These are phyloP conservation scores for Scolanthus callimorphus DNA, from an alignment of 92 coral and sea anemone species.

Conservation along the genomic window DNA sequence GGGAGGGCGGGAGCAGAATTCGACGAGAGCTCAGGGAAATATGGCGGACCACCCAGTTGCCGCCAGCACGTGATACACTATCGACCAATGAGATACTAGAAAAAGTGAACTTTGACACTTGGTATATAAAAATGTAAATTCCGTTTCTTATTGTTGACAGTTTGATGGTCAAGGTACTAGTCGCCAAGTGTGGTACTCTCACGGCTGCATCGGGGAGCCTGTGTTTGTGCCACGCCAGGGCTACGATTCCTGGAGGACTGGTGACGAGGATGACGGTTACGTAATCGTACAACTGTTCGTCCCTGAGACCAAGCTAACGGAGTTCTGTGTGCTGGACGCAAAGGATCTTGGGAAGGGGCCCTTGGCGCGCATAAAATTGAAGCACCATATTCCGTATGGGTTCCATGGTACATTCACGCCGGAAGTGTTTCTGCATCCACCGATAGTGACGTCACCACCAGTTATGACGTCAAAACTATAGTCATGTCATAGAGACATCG, in stretches of 20 bases:
- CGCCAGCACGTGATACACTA: too few species aligned
- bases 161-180: slow-evolving; percentile 34
- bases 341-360: slow-evolving; percentile 79
- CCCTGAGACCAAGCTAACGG: slow-evolving; percentile 82
- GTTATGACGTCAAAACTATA: too few species aligned
- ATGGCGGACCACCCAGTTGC: too few species aligned
- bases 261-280: slow-evolving; percentile 91
- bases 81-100: too few species aligned
- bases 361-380: slow-evolving; percentile 67
- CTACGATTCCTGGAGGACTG: slow-evolving; percentile 70
- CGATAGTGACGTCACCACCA: too few species aligned
- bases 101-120: too few species aligned
- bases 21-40: too few species aligned
- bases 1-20: too few species aligned
- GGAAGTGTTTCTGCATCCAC: slow-evolving; percentile 43
- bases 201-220: slow-evolving; percentile 89
- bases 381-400: slow-evolving; percentile 87
- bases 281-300: slow-evolving; percentile 82
- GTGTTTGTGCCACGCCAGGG: slow-evolving; percentile 85
- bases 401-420: slow-evolving; percentile 93
- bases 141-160: slow-evolving; percentile 24
- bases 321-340: slow-evolving; percentile 82
- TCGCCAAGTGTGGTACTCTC: slow-evolving; percentile 84
- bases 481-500: too few species aligned
- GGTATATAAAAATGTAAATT: too few species aligned